These are phyloP conservation scores for Ifrita kowaldi DNA, from an alignment of 2,113 vertebrate species.

Conservation along the genomic window DNA sequence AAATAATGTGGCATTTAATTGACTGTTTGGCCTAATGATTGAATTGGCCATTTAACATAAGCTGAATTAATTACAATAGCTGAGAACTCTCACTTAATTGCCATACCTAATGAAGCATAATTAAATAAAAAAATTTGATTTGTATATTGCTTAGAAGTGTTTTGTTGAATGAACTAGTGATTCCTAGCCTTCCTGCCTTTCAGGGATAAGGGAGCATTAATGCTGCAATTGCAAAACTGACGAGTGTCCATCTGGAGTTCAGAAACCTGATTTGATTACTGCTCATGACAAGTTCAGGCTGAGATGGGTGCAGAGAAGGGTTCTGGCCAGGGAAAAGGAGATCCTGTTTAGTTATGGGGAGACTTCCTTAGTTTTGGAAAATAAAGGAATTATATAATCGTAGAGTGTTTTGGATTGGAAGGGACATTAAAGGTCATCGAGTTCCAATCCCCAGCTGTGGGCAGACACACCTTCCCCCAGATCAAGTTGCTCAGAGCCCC, in stretches of 20 bases:
- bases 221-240: neutral
- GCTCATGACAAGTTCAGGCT: fast-evolving
- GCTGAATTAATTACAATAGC: neutral
- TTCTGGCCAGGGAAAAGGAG: neutral
- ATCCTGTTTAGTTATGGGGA: neutral
- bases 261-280: neutral
- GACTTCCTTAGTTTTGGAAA: neutral
- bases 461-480: neutral
- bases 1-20: neutral
- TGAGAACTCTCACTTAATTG: neutral
- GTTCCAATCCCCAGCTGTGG: neutral
- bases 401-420: neutral
- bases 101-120: neutral
- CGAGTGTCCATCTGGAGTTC: neutral
- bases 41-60: neutral
- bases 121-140: neutral
- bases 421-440: neutral
- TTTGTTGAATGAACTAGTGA: neutral
- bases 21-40: neutral
- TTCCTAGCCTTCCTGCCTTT: neutral
- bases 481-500: neutral
- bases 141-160: neutral
- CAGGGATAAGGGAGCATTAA: neutral
- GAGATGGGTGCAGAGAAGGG: neutral
- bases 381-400: neutral